These are phyloP conservation scores for Heterodera filipjevi DNA, from an alignment of 2,888 invertebrate species.

Conservation along the genomic window DNA sequence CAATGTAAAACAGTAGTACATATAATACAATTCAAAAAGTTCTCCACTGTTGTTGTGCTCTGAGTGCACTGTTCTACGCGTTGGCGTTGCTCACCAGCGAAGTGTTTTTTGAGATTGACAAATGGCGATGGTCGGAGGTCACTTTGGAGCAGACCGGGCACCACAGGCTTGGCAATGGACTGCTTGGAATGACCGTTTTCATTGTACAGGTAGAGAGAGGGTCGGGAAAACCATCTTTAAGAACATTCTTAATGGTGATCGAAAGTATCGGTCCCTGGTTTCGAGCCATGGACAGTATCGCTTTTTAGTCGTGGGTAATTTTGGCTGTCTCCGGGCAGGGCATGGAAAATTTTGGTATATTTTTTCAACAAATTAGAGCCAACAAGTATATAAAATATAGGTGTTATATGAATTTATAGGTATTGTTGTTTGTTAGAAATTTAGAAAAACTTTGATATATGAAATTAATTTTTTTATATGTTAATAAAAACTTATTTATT, in stretches of 20 bases:
- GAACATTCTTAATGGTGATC: neutral
- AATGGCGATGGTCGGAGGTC: constrained; percentile 61
- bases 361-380: too few relatives aligned
- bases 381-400: constrained; percentile 1
- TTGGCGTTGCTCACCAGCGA: constrained; percentile 61
- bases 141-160: constrained; percentile 58
- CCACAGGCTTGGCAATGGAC: constrained; percentile 63
- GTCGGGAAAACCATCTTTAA: neutral
- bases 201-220: constrained; percentile 60
- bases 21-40: constrained; percentile 33
- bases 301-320: too few relatives aligned
- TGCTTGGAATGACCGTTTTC: constrained; percentile 58
- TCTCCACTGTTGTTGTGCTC: constrained; percentile 54
- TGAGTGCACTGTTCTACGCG: constrained; percentile 61
- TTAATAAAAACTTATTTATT: too few relatives aligned
- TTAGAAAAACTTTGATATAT: too few relatives aligned
- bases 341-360: too few relatives aligned
- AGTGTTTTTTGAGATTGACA: constrained; percentile 63
- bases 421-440: too few relatives aligned
- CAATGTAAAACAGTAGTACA: too few relatives aligned
- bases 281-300: too few relatives aligned
- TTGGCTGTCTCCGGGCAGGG: too few relatives aligned
- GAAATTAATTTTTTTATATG: too few relatives aligned
- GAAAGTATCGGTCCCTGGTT: too few relatives aligned
- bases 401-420: too few relatives aligned